These are phyloP conservation scores for Crambe crambe DNA, from an alignment of 37 sponge, comb jelly and placozoan genomes.

Conservation along the genomic window DNA sequence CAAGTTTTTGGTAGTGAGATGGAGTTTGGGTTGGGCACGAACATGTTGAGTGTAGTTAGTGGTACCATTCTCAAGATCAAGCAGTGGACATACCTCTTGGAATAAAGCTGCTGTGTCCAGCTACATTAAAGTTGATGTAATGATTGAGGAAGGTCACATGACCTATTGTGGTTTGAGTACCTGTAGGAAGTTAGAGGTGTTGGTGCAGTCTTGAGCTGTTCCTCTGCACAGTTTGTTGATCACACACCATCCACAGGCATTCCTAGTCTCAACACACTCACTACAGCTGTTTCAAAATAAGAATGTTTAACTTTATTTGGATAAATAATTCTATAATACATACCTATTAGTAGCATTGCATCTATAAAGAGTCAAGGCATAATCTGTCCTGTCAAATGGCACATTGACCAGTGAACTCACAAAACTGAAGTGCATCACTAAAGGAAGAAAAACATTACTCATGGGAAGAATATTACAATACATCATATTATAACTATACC, in stretches of 20 bases:
- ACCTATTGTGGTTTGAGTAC: neutral
- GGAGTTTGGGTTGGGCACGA: neutral
- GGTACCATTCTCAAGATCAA: neutral
- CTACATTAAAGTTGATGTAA: no score
- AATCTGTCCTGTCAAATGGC: slow-evolving; percentile 22
- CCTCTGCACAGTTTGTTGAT: slow-evolving; percentile 48
- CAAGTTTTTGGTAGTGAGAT: slow-evolving; percentile 37
- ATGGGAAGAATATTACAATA: no score
- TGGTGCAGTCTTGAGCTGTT: slow-evolving; percentile 8
- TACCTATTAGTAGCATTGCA: slow-evolving; percentile 27
- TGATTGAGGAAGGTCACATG: neutral
- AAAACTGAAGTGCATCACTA: slow-evolving; percentile 41
- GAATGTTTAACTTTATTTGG: neutral
- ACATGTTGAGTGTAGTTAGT: slow-evolving; percentile 38
- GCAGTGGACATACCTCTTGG: slow-evolving; percentile 36
- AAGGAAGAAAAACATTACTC: neutral
- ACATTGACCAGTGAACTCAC: slow-evolving; percentile 15
- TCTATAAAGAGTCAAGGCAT: slow-evolving; percentile 22
- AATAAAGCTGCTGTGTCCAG: no score
- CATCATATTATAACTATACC: neutral
- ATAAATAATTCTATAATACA: neutral
- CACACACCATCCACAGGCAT: slow-evolving; percentile 50
- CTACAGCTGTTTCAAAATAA: slow-evolving; percentile 51
- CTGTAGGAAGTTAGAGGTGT: slow-evolving; percentile 5
- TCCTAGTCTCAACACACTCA: slow-evolving; percentile 31